A percentile compares a stretch with the other conserved stretches of the same genome.
Conservation (phyloP, 2,113 vertebrate species). For the Poeciliopsis retropinna region DNA sequence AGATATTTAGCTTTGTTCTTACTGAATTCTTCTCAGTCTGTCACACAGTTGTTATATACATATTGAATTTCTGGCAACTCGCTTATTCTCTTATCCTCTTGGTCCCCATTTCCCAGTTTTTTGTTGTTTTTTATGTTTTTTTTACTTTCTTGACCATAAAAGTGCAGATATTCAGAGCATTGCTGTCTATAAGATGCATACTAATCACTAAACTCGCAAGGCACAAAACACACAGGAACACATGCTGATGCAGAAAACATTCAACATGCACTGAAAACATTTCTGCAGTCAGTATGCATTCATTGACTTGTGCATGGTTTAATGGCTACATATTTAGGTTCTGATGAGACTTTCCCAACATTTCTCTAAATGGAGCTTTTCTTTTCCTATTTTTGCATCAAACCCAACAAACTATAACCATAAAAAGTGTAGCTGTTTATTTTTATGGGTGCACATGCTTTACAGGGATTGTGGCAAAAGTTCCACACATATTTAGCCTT, state of each 20-base stretch:
- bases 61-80: conserved; percentile 3
- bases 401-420: conserved; percentile 22
- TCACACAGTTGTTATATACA: neutral
- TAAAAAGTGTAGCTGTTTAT: conserved; percentile 30
- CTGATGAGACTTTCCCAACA: neutral
- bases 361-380: conserved; percentile 11
- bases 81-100: conserved; percentile 5
- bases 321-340: neutral
- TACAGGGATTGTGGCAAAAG: conserved; percentile 24
- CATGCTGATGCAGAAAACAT: neutral
- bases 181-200: conserved; percentile 34
- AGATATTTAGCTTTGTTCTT: neutral
- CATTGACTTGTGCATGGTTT: neutral
- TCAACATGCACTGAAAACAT: neutral
- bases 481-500: conserved; percentile 38
- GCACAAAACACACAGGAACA: neutral
- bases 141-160: conserved; percentile 24
- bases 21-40: neutral
- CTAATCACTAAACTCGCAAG: conserved; percentile 44
- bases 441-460: conserved; percentile 9
- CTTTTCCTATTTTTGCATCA: conserved; percentile 28
- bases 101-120: conserved; percentile 3
- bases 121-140: too few relatives aligned
- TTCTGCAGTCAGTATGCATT: neutral
- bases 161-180: conserved; percentile 49